Evolutionary conservation across 2,113 vertebrate species (phyloP), one percentile per base, ranked within the genome.

Genomic region (Nothocercus nigrocapillus): DNA sequence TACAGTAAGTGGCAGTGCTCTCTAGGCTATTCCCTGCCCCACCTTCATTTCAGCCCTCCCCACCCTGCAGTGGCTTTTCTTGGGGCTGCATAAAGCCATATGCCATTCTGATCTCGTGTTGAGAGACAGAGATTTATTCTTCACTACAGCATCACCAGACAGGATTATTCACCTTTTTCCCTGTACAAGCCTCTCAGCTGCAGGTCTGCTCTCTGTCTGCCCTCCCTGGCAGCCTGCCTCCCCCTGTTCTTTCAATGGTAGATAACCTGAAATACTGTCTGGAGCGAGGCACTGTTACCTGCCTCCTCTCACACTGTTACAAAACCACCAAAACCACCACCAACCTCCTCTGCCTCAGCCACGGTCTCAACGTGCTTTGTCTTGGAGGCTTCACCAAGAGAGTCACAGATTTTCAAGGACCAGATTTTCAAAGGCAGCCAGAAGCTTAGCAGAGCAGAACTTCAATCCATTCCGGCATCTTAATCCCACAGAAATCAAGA

Each of bases 1-100:
- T 96, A 95, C 87, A 86, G 80, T 34, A 95, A 93, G 92, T 18
- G 47, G 90, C 92, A 95, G 80, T 69, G 84, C 69, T 62, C 88
- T 90, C 83, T 61, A 47, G 77, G 70, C 76, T 86, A 69, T 92
- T 90, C 38, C 27, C 80, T 82, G 74, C 90, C 88, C 77, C 82
- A 93, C 70, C 92, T 84, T 85, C 38, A 44, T 30, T 81, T 82
- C 68, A 63, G 49, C 66, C 22, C 34, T 66, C 61, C 32, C 62
- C 30, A 11, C 42, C 38, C 79, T 68, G 69, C 17, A 4, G 36
- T 0, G 3, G 49, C 59, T 90, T 89, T 94, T 81, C 83, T 82
- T 27, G 32, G 28, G 93, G 73, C 76, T 81, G 10, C 45, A 75
- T 49, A 61, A 83, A 93, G 61, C 77, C 70, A 69, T 58, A 86